These are phyloP conservation scores for Miltochrista miniata DNA, from an alignment of 2,888 invertebrate genomes.

Conservation along the genomic window DNA sequence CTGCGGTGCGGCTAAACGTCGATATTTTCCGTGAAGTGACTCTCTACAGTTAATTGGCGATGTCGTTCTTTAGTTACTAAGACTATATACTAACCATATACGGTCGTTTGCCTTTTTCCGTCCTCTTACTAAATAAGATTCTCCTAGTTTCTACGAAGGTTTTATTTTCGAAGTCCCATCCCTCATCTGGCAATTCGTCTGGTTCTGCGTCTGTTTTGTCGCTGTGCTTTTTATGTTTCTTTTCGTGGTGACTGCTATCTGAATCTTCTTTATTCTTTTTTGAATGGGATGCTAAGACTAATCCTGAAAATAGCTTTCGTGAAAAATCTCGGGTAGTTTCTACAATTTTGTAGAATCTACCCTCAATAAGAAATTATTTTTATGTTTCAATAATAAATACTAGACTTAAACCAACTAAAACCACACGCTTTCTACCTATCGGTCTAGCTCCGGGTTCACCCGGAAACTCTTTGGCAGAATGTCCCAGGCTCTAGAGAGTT, in stretches of 20 bases:
- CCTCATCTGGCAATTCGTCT: slow-evolving; percentile 58
- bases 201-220: slow-evolving; percentile 36
- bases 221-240: slow-evolving; percentile 22
- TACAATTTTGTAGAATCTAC: too few relatives aligned
- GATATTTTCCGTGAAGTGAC: too few relatives aligned
- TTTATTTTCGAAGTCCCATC: slow-evolving; percentile 69
- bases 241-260: slow-evolving; percentile 16
- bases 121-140: slow-evolving; percentile 66
- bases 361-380: too few relatives aligned
- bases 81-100: slow-evolving; percentile 67
- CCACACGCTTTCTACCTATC: too few relatives aligned
- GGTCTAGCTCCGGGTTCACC: too few relatives aligned
- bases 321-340: background rate
- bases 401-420: too few relatives aligned
- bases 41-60: too few relatives aligned
- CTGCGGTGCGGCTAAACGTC: too few relatives aligned
- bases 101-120: slow-evolving; percentile 58
- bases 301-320: slow-evolving; percentile 23
- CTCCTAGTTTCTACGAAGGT: slow-evolving; percentile 65
- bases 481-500: too few relatives aligned
- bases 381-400: too few relatives aligned
- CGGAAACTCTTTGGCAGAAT: too few relatives aligned
- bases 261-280: slow-evolving; percentile 13
- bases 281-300: slow-evolving; percentile 27
- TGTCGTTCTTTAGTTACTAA: too few relatives aligned